Evolutionary conservation across 2,888 invertebrate species (phyloP), one percentile per base, ranked within the genome.

Genomic region (Steinernema hermaphroditum): DNA sequence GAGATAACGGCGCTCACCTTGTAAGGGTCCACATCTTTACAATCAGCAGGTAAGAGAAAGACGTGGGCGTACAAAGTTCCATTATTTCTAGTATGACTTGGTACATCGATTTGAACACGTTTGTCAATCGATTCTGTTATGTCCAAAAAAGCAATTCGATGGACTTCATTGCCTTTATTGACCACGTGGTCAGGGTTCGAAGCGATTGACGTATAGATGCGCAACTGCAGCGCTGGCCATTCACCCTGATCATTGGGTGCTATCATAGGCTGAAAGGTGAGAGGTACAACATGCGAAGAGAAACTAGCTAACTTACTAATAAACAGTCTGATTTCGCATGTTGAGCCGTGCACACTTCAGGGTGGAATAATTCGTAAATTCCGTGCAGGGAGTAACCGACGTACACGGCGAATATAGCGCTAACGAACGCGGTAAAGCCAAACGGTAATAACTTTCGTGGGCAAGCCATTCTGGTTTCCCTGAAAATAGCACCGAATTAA

Each of bases 41-140:
- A 79, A 19, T 78, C 75, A 1, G 85, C 82, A 34, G 89, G 90
- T 22, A 91, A 90, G 43, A 93, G 85, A 68, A 92, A 90, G 0
- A 92, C 90, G 87, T 94, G 93, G 85, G 94, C 90, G 85, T 90
- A 92, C 62, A 96, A 87, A 6, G 92, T 92, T 0, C 95, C 96
- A 90, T 96, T 96, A 73, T 91, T 91, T 16, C 92, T 90, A 0
- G 92, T 93, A 32, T 57, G 57, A 0, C 32, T 29, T 1, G 76
- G 71, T 8, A 76, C 50, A n/a, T 73, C 46, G 16, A 76, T 32
- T 54, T 73, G 27, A 16, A 72, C 46, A 9, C 46, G 49, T 29
- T 75, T 71, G 37, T 78, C 77, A 29, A 72, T 68, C 6, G 54
- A 72, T 44, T 73, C 69, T 4, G 44, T 54, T 1, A 77, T 22